Evolutionary conservation across 2,888 invertebrate species (phyloP), one percentile per base, ranked within the genome.

Genomic region (Drosophila cyrtoloma): DNA sequence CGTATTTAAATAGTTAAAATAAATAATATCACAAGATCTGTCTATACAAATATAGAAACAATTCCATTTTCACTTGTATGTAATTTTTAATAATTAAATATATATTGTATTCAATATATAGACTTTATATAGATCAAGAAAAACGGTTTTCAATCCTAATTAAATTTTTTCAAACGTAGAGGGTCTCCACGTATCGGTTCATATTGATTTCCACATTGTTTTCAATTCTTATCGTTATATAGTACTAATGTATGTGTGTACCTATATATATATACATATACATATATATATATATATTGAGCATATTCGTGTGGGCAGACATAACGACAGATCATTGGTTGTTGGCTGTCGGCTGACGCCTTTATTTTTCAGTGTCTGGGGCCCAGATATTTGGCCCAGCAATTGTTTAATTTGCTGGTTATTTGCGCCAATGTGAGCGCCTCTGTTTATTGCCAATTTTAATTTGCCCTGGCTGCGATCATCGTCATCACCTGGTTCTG

Each of bases 401-500:
- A 71, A 72, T 75, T 65, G 73, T 66, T 77, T 44, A 51, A 51
- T 58, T 75, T 50, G 59, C 59, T 73, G 58, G 61, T 51, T 63
- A 50, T 71, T 66, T 61, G 71, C 71, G 73, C 56, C 56, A 19
- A 37, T 56, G 56, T 6, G 26, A 39, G 30, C 42, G 30, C 51
- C 73, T 53, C 76, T 79, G 78, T 62, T 68, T 68, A 76, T 70
- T 58, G 64, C 79, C 86, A 77, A 77, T 83, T 75, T 75, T 69
- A 75, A 73, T 69, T 37, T 57, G 56, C 51, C 58, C 28, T 42
- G 42, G 69, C 47, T 26, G 47, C 32, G 64, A 39, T 55, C 71
- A 82, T 84, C 84, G 86, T 84, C 84, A 84, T 84, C 86, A 82
- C 74, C 84, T 84, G 78, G 65, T 53, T 75, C 78, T 86, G 78